Conservation (phyloP, 2,797 vertebrate species). For the Gymnothorax reevesii region DNA sequence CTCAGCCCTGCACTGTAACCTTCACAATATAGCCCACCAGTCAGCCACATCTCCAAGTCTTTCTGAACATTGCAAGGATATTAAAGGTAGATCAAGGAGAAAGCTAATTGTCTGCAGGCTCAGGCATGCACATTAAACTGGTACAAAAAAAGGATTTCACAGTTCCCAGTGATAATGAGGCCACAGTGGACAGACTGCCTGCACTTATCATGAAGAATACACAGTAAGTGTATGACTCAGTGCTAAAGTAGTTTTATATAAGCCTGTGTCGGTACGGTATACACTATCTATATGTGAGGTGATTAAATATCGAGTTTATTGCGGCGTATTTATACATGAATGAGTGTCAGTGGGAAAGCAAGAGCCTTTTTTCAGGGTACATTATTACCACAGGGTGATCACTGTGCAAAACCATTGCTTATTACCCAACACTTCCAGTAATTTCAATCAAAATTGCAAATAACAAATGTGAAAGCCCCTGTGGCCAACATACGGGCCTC, state of each 20-base stretch:
- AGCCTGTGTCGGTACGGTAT: neutral
- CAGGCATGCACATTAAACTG: neutral
- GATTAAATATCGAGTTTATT: neutral
- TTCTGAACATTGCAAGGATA: neutral
- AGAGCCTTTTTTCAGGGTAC: slow-evolving; percentile 29
- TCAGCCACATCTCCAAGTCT: neutral
- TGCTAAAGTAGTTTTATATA: neutral
- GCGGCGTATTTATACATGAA: neutral
- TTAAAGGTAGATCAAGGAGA: neutral
- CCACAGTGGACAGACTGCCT: neutral
- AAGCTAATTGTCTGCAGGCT: neutral
- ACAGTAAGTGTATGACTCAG: neutral
- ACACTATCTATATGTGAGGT: neutral
- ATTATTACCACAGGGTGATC: slow-evolving; percentile 57
- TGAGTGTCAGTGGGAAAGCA: neutral
- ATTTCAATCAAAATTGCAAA: slow-evolving; percentile 75
- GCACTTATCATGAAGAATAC: neutral
- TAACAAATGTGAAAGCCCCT: slow-evolving; percentile 70
- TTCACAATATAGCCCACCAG: no score
- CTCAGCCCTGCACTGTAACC: no score
- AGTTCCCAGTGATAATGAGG: neutral
- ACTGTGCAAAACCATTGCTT: slow-evolving; percentile 59
- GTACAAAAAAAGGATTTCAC: neutral
- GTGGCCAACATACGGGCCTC: slow-evolving; percentile 58
- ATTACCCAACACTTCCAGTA: slow-evolving; percentile 67